A percentile compares a stretch with the other conserved stretches of the same genome.
phyloP scores from a whole-genome alignment of 1,140 invertebrate species.

The Ptiloglossa arizonensis region DNA sequence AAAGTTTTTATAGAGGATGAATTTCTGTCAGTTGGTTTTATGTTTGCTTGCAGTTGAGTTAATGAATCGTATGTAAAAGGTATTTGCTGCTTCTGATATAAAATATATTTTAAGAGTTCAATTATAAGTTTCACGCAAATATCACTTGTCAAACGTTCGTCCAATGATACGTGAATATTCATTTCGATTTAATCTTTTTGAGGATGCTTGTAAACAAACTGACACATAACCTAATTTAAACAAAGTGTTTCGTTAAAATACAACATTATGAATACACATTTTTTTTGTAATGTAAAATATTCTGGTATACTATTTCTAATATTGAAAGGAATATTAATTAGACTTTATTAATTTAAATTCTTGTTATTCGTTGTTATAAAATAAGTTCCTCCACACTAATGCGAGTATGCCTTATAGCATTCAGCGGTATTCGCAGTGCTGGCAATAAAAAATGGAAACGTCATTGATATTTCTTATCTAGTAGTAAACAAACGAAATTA shows the following conservation, averaged over 20 bases:
- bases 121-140: conserved; percentile 74
- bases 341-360: background rate
- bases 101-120: conserved; percentile 77
- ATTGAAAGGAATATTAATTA: background rate
- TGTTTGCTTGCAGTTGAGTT: conserved; percentile 62
- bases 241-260: background rate
- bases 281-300: background rate
- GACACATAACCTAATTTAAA: background rate
- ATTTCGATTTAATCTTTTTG: conserved; percentile 60
- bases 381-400: background rate
- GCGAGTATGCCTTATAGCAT: background rate
- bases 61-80: conserved; percentile 76
- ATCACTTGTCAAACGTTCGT: conserved; percentile 75
- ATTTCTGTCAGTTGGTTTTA: conserved; percentile 72
- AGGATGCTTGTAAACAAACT: conserved; percentile 21
- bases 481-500: no score
- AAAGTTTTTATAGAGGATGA: conserved; percentile 65
- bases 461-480: background rate
- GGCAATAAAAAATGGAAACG: no score
- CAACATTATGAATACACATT: background rate
- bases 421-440: background rate
- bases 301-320: background rate
- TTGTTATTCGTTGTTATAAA: background rate
- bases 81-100: conserved; percentile 79
- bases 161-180: conserved; percentile 71